These are phyloP conservation scores for Carlito syrichta DNA, from an alignment of 2,113 vertebrate species.

Conservation along the genomic window DNA sequence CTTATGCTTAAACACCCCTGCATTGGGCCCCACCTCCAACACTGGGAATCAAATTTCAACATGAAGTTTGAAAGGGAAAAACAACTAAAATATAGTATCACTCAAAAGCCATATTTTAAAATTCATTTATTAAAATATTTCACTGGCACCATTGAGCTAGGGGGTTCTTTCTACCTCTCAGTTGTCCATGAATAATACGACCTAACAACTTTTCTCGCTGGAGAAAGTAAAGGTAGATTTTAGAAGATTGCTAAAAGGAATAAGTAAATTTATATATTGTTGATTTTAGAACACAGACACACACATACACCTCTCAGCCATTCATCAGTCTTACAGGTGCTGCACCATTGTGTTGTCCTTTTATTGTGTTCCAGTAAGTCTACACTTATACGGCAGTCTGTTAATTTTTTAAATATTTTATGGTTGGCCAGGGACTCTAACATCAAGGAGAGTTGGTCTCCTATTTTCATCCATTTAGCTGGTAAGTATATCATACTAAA, in stretches of 20 bases:
- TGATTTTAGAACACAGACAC: background rate
- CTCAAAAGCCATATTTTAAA: background rate
- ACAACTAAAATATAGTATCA: background rate
- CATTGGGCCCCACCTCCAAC: background rate
- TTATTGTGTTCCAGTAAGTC: background rate
- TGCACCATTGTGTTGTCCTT: accelerated
- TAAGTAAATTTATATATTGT: background rate
- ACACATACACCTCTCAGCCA: accelerated
- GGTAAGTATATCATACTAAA: constrained; percentile 38
- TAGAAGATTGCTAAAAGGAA: background rate
- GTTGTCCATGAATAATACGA: background rate
- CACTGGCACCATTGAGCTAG: background rate
- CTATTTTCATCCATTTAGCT: constrained; percentile 31
- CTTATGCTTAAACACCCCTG: background rate
- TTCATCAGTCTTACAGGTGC: background rate
- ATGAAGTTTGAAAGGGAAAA: background rate
- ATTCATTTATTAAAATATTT: background rate
- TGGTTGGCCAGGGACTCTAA: background rate
- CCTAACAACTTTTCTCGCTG: background rate
- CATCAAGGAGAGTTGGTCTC: constrained; percentile 27
- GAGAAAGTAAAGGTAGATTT: background rate
- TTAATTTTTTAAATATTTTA: background rate
- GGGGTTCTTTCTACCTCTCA: background rate
- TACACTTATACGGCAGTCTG: background rate
- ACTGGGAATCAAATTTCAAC: background rate